Conservation (phyloP, 2,113 vertebrate species). For the Coptodon rendalli region DNA sequence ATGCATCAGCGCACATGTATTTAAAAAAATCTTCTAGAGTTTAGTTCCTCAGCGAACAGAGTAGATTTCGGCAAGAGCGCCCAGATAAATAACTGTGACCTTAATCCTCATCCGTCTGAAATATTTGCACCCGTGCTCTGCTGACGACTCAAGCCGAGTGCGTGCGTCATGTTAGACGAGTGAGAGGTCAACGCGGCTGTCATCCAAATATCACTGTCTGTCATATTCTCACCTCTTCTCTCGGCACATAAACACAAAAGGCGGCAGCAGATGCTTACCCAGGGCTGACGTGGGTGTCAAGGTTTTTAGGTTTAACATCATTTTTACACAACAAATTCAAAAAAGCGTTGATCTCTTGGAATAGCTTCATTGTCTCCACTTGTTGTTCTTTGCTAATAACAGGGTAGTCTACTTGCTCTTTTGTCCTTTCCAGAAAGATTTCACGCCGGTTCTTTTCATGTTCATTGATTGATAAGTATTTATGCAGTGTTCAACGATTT, state of each 20-base stretch:
- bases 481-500: neutral
- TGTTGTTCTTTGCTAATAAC: neutral
- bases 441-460: neutral
- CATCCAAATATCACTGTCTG: neutral
- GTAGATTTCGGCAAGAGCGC: neutral
- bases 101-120: neutral
- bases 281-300: neutral
- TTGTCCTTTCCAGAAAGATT: neutral
- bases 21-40: neutral
- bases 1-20: neutral
- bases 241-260: neutral
- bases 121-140: slow-evolving; percentile 7
- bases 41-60: neutral
- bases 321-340: neutral
- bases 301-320: neutral
- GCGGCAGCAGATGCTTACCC: neutral
- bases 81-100: neutral
- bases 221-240: neutral
- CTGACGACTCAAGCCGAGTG: neutral
- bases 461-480: neutral
- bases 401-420: neutral
- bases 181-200: neutral
- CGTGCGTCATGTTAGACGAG: neutral
- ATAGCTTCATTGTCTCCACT: neutral
- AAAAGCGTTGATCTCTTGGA: neutral